Base-by-base conservation (phyloP, 2,113 vertebrate species). In the Noctilio leporinus region DNA sequence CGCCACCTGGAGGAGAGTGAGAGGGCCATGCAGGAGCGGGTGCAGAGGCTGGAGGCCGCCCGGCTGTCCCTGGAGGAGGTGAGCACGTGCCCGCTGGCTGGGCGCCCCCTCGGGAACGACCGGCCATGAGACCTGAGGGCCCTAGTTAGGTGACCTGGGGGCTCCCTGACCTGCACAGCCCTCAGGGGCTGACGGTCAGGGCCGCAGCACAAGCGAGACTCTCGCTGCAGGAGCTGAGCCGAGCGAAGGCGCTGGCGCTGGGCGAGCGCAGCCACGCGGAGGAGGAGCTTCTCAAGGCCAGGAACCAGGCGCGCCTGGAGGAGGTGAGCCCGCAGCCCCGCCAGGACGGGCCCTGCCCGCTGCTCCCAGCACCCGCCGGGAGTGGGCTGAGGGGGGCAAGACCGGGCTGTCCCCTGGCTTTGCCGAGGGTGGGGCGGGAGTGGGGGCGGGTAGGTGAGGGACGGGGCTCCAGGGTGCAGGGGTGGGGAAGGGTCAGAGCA, bases 1-100 rank as follows among this genome's bases (percentile, higher is more conserved):
- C 99, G 98, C 15, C 99, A 99, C 70, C 93, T 98, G 6, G 99
- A 99, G 59, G 98, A 99, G 83, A 99, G 93, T 0, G 99, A 99
- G 96, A 98, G 97, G 76, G 96, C 98, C 24, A 97, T 99, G 96
- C 99, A 99, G 94, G 99, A 99, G 11, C 98, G 99, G 64, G 98
- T 99, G 84, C 99, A 99, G 94, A 99, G 98, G 95, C 98, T 99
- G 96, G 99, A 99, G 97, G 97, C 98, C 7, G 94, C 98, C 35
- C 98, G 99, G 59, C 98, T 99, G 82, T 98, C 99, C 30, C 97
- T 99, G 80, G 99, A 99, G 75, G 99, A 99, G 99, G 99, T 99
- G 96, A 91, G 84, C 26, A 1, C n/a, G 8, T 2, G 45, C 73
- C 8, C 17, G 33, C 15, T 45, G 57, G 69, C 72, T 38, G 4